phyloP scores from a whole-genome alignment of 2,113 vertebrate species.

The Bagarius yarrelli region DNA sequence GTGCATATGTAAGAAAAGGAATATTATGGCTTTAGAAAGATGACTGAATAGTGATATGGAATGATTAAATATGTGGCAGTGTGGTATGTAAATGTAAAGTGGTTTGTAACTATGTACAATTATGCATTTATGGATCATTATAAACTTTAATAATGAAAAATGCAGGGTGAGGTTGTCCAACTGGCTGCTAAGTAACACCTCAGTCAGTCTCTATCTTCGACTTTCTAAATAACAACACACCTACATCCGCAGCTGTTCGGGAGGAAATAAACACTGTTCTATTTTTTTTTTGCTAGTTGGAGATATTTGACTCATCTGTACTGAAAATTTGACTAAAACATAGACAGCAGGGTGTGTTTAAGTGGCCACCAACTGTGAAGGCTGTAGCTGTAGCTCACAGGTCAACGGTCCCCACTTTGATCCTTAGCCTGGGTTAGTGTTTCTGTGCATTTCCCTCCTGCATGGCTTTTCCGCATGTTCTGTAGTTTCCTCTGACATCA shows the following conservation, averaged over 20 bases:
- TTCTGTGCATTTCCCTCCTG: too few species aligned
- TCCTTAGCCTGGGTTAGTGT: too few species aligned
- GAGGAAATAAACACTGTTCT: too few species aligned
- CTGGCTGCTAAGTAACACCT: neutral
- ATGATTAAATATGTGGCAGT: neutral
- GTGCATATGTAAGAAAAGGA: neutral
- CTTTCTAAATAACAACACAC: too few species aligned
- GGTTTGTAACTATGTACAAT: neutral
- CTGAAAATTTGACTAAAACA: neutral
- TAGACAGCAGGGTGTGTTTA: neutral
- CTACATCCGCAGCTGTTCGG: neutral
- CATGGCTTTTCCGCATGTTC: too few species aligned
- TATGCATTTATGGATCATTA: too few species aligned
- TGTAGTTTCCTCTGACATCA: too few species aligned
- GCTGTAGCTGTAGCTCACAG: too few species aligned
- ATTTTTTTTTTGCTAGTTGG: neutral
- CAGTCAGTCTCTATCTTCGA: neutral
- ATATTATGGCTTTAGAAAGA: neutral
- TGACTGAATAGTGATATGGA: neutral
- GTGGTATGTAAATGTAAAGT: neutral
- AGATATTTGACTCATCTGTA: neutral
- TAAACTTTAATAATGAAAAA: too few species aligned
- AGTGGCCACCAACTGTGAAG: neutral
- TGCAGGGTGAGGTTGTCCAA: neutral
- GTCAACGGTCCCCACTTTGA: too few species aligned